Percentiles rank a stretch among this genome's conserved stretches.
Conservation (phyloP, 2,113 vertebrate genomes). For the Prochilodus magdalenae region DNA sequence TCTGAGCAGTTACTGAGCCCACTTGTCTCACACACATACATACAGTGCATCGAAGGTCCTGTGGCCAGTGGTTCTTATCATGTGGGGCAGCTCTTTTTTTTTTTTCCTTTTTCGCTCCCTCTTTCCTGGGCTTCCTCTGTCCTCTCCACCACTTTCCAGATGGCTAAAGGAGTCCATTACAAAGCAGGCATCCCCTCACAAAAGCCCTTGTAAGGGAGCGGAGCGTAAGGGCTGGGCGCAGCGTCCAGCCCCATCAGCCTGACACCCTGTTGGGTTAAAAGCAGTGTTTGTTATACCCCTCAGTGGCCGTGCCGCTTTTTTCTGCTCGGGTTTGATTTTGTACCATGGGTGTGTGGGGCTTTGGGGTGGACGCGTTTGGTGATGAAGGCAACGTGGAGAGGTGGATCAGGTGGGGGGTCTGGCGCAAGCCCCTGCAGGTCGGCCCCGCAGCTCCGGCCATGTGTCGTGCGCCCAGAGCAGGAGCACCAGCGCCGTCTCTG, state of each 20-base stretch:
- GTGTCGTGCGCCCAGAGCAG: conserved; percentile 44
- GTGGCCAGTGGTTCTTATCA: conserved; percentile 23
- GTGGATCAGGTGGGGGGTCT: conserved; percentile 40
- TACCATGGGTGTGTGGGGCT: conserved; percentile 26
- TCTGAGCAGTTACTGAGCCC: conserved; percentile 1
- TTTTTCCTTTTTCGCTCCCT: not conserved
- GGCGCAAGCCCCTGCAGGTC: conserved; percentile 47
- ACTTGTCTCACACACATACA: not conserved
- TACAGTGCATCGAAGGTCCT: conserved; percentile 17
- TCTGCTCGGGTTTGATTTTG: conserved; percentile 37
- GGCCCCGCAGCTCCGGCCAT: conserved; percentile 44
- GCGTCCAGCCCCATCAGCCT: conserved; percentile 36
- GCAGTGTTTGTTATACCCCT: conserved; percentile 40
- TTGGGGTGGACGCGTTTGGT: conserved; percentile 37
- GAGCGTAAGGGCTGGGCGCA: conserved; percentile 20
- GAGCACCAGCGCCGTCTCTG: conserved; percentile 44
- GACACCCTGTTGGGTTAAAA: conserved; percentile 51
- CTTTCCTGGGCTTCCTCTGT: conserved; percentile 21
- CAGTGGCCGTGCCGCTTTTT: conserved; percentile 34
- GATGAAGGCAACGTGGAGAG: conserved; percentile 46
- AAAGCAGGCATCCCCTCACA: conserved; percentile 50
- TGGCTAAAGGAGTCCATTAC: conserved; percentile 58
- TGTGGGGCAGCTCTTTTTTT: not conserved
- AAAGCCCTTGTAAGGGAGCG: conserved; percentile 27
- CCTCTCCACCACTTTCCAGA: conserved; percentile 59